Evolutionary conservation across 2,113 vertebrate species (phyloP).

Genomic region (Gnathonemus echidnorhynchus): DNA sequence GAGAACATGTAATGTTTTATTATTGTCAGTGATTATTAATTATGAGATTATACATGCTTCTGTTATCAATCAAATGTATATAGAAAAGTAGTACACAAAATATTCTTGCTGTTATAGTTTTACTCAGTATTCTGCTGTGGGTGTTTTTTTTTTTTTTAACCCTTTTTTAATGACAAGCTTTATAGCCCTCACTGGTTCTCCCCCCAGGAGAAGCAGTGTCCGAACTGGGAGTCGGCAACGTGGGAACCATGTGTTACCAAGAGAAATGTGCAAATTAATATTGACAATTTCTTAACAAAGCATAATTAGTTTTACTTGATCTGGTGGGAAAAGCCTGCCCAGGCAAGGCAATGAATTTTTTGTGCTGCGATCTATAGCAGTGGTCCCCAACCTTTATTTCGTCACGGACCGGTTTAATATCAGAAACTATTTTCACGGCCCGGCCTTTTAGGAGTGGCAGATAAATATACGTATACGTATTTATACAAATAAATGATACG

Average conservation of each 20-base stretch:
- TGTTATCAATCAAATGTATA: background rate
- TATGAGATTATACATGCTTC: background rate
- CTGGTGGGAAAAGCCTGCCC: background rate
- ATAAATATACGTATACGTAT: too few relatives aligned
- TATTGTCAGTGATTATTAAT: background rate
- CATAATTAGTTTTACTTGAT: background rate
- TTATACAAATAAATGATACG: too few relatives aligned
- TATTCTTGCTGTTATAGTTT: background rate
- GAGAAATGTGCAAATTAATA: background rate
- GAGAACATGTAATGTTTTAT: background rate
- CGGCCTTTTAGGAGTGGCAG: too few relatives aligned
- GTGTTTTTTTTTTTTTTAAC: background rate
- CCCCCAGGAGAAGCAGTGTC: too few relatives aligned
- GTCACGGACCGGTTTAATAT: too few relatives aligned
- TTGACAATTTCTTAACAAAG: background rate
- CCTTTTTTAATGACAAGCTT: background rate
- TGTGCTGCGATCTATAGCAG: background rate
- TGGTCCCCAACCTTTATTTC: too few relatives aligned
- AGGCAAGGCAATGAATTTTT: background rate
- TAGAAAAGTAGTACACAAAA: background rate
- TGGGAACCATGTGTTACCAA: background rate
- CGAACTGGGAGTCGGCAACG: too few relatives aligned
- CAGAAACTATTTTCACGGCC: too few relatives aligned
- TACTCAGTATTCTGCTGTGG: background rate
- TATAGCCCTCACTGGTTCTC: background rate